A percentile compares a stretch with the other conserved stretches of the same genome.
Conservation (phyloP, 2,888 invertebrate species). For the Cheilosia grossa region DNA sequence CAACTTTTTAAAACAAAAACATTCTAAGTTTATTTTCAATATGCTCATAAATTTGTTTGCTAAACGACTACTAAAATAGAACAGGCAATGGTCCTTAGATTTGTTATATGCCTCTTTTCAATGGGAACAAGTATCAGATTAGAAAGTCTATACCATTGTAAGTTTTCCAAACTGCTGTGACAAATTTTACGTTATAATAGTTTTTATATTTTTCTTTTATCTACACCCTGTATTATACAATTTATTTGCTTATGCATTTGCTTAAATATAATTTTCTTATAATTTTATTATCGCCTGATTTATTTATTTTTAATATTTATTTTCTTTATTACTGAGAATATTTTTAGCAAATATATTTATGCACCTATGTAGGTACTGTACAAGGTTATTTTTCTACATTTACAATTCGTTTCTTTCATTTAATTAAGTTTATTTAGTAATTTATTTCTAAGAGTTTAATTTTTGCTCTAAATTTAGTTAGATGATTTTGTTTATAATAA, state of each 20-base stretch:
- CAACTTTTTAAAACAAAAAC: slow-evolving; percentile 22
- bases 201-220: slow-evolving; percentile 18
- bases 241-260: background rate
- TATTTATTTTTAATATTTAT: slow-evolving; percentile 14
- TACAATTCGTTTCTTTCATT: slow-evolving; percentile 68
- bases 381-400: slow-evolving; percentile 47
- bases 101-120: slow-evolving; percentile 31
- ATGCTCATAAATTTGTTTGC: background rate
- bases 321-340: slow-evolving; percentile 6
- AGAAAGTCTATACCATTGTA: slow-evolving; percentile 3
- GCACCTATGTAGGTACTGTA: background rate
- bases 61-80: slow-evolving; percentile 34
- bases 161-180: slow-evolving; percentile 6
- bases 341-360: slow-evolving; percentile 17
- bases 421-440: slow-evolving; percentile 15
- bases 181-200: slow-evolving; percentile 19
- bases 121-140: slow-evolving; percentile 1
- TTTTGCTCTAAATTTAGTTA: slow-evolving; percentile 8
- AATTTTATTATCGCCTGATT: background rate
- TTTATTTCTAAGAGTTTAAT: slow-evolving; percentile 8
- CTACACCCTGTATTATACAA: slow-evolving; percentile 64
- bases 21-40: background rate
- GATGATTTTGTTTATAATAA: too few species aligned
- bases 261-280: background rate
- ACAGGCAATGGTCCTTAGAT: slow-evolving; percentile 63